These are phyloP conservation scores for Eulemur rubriventer DNA, from an alignment of 2,797 vertebrate species.

Conservation along the genomic window DNA sequence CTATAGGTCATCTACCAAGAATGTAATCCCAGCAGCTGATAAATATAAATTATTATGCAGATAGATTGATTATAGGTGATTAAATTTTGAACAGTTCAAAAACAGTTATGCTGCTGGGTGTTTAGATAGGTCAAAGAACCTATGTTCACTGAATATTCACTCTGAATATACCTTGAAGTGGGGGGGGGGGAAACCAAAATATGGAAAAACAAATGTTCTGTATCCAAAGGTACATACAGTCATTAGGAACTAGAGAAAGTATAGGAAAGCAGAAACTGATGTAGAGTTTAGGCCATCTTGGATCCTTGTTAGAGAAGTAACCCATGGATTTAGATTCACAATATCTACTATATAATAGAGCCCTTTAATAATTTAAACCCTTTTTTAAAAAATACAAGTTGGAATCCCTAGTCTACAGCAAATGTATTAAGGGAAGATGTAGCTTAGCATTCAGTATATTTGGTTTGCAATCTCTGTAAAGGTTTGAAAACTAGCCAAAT, in stretches of 20 bases:
- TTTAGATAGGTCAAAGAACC: neutral
- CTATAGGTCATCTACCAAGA: constrained; percentile 16
- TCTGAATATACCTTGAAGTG: constrained; percentile 23
- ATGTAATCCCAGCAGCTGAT: constrained; percentile 34
- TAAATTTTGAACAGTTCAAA: constrained; percentile 30
- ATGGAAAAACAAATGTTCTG: neutral
- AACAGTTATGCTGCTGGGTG: constrained; percentile 6
- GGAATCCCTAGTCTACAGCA: neutral
- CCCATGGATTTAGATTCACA: neutral
- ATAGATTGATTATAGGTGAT: neutral
- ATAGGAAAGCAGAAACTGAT: constrained; percentile 30
- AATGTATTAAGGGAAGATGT: constrained; percentile 13
- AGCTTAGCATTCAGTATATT: constrained; percentile 43
- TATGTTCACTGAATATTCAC: constrained; percentile 22
- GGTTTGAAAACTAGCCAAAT: constrained; percentile 26
- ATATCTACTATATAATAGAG: neutral
- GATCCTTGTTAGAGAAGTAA: neutral
- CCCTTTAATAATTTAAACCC: neutral
- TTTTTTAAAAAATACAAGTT: constrained; percentile 16
- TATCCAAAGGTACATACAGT: constrained; percentile 33
- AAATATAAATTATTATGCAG: neutral
- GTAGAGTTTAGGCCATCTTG: neutral
- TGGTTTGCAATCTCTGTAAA: constrained; percentile 35
- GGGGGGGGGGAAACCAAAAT: neutral
- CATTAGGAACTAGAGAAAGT: constrained; percentile 3